A percentile compares a stretch with the other conserved stretches of the same genome.
Evolutionary conservation across 1,140 invertebrate genomes (phyloP).

Genomic region (Popillia japonica): DNA sequence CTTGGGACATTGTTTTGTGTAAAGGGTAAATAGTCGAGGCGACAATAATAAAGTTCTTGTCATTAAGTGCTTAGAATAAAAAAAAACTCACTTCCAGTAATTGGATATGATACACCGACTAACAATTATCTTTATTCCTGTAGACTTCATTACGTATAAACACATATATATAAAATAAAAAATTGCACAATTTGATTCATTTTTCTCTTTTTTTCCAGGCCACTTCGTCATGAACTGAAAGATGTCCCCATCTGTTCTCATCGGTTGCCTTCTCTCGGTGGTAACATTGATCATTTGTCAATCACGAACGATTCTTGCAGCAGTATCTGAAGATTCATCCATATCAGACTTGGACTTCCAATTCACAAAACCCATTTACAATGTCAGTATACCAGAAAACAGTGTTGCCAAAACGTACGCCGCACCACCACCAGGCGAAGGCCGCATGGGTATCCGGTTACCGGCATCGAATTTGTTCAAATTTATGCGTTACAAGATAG

Average conservation of each 20-base stretch:
- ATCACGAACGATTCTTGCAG: constrained; percentile 27
- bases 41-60: no score
- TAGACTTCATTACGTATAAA: no score
- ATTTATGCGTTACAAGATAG: constrained; percentile 83
- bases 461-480: constrained; percentile 57
- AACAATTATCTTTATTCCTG: no score
- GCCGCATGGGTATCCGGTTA: constrained; percentile 63
- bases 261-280: constrained; percentile 55
- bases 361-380: constrained; percentile 84
- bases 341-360: constrained; percentile 60
- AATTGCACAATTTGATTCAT: no score
- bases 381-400: constrained; percentile 92
- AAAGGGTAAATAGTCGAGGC: no score
- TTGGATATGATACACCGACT: no score
- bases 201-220: constrained; percentile 51
- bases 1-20: no score
- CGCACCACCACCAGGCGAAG: constrained; percentile 65
- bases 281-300: constrained; percentile 44
- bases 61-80: no score
- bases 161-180: no score
- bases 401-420: constrained; percentile 86
- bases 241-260: constrained; percentile 54
- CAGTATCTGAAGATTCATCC: constrained; percentile 47
- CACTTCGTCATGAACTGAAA: constrained; percentile 57
- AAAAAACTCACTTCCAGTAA: no score